Evolutionary conservation across 2,797 vertebrate genomes (phyloP).

Genomic region (Takifugu rubripes): DNA sequence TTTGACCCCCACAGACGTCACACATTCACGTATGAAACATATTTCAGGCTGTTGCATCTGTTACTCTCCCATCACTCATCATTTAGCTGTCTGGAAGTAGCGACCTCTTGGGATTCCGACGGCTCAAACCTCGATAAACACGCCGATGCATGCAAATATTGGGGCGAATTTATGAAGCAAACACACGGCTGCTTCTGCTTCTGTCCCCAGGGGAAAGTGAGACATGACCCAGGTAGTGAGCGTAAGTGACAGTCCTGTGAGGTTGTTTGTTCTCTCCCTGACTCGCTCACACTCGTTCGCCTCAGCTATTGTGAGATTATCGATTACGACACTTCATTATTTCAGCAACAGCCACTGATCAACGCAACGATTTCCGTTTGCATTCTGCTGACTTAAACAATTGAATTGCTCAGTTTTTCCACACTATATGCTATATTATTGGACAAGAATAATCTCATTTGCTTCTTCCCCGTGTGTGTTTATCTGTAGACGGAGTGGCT

Average conservation of each 20-base stretch:
- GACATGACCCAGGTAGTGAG: too few relatives aligned
- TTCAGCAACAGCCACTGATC: not conserved
- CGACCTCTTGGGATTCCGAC: too few relatives aligned
- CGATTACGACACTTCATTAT: not conserved
- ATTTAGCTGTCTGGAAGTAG: too few relatives aligned
- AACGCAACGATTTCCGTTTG: not conserved
- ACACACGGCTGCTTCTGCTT: too few relatives aligned
- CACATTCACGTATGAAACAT: not conserved
- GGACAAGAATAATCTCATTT: constrained; percentile 21
- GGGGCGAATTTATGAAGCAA: too few relatives aligned
- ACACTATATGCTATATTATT: not conserved
- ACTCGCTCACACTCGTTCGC: not conserved
- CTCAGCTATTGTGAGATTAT: not conserved
- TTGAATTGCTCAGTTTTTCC: not conserved
- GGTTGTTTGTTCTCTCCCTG: not conserved
- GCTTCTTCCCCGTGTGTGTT: constrained; percentile 19
- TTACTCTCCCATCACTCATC: not conserved
- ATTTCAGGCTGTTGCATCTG: not conserved
- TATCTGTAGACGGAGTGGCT: constrained; percentile 12
- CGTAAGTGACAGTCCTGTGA: too few relatives aligned
- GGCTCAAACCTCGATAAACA: too few relatives aligned
- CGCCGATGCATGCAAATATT: too few relatives aligned
- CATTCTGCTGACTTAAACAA: not conserved
- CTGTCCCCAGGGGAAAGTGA: too few relatives aligned
- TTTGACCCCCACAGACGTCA: constrained; percentile 11